A percentile compares a stretch with the other conserved stretches of the same genome.
Conservation (phyloP, 2,888 invertebrate genomes). For the Dicyrtoma fusca region DNA sequence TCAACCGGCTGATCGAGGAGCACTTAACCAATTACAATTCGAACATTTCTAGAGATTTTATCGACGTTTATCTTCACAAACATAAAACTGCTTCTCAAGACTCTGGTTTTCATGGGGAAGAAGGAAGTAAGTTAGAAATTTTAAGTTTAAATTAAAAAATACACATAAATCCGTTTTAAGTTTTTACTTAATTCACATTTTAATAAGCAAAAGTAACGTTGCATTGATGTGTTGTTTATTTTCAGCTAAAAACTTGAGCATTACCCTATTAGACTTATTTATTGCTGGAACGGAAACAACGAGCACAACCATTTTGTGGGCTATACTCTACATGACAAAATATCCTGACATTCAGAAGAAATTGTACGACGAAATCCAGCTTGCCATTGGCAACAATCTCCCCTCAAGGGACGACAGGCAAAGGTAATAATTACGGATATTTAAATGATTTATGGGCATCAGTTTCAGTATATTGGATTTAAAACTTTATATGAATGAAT, state of each 20-base stretch:
- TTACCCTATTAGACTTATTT: constrained; percentile 5
- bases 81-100: background rate
- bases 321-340: constrained; percentile 39
- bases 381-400: constrained; percentile 42
- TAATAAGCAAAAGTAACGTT: too few species aligned
- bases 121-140: background rate
- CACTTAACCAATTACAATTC: background rate
- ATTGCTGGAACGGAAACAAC: constrained; percentile 40
- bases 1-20: background rate
- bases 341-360: constrained; percentile 45
- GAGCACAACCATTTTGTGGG: constrained; percentile 45
- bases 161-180: too few species aligned
- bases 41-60: background rate
- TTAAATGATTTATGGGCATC: too few species aligned
- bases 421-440: too few species aligned
- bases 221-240: background rate
- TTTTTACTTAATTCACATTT: too few species aligned
- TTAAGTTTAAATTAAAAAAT: background rate
- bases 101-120: background rate
- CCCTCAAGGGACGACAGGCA: too few species aligned
- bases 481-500: too few species aligned
- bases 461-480: too few species aligned
- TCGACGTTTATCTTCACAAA: constrained; percentile 3
- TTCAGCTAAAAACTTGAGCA: background rate
- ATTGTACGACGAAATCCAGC: constrained; percentile 45